These are phyloP conservation scores for Sminthurinus aureus DNA, from an alignment of 2,888 invertebrate species.

Conservation along the genomic window DNA sequence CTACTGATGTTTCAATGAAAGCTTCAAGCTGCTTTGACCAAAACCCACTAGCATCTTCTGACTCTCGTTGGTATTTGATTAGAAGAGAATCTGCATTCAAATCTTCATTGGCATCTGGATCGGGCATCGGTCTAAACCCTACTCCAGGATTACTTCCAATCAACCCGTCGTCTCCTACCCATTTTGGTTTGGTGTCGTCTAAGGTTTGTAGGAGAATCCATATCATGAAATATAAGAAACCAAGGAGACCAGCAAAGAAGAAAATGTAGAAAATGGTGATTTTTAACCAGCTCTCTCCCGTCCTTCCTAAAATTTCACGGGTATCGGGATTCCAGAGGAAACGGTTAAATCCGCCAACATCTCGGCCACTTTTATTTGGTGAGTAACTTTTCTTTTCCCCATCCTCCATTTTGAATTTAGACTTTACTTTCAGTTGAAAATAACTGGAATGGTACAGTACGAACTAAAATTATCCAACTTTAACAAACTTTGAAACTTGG, in stretches of 20 bases:
- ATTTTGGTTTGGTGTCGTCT: constrained; percentile 84
- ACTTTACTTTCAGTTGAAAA: no score
- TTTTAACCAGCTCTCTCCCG: no score
- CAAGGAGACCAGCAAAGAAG: constrained; percentile 90
- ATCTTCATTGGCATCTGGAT: constrained; percentile 77
- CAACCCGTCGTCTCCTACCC: constrained; percentile 84
- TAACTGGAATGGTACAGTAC: no score
- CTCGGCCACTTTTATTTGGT: no score
- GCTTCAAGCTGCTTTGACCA: constrained; percentile 80
- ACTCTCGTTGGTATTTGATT: constrained; percentile 88
- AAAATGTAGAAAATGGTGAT: constrained; percentile 95
- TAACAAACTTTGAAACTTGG: no score
- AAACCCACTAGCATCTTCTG: constrained; percentile 78
- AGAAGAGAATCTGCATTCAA: constrained; percentile 97
- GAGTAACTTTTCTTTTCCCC: no score
- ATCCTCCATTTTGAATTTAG: no score
- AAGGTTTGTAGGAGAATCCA: constrained; percentile 94
- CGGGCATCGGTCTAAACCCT: constrained; percentile 95
- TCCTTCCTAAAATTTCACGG: no score
- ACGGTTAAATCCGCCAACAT: no score
- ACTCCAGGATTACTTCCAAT: constrained; percentile 93
- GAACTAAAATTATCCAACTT: no score
- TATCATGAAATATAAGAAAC: constrained; percentile 94
- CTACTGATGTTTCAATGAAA: no score
- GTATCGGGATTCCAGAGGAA: no score